Evolutionary conservation across 2,797 vertebrate genomes (phyloP), one percentile per base, ranked within the genome.

Genomic region (Tokudaia tokunoshimensis): DNA sequence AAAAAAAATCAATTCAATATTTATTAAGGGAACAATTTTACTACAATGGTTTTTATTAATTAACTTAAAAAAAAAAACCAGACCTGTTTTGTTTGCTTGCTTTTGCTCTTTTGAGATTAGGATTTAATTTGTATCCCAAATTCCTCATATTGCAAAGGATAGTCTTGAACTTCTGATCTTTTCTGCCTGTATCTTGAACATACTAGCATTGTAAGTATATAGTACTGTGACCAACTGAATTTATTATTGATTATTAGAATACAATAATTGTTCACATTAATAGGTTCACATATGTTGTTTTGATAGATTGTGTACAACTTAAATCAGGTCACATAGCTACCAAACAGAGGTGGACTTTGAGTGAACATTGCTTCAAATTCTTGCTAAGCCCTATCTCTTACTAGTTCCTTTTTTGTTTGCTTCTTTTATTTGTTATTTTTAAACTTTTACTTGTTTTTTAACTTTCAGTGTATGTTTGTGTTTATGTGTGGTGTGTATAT

Each of bases 321-420:
- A 31, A 79, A 44, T 86, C 83, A n/a, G 47, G 13, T 29, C 3
- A 0, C 4, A 14, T 13, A 24, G 0, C 0, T 8, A 9, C 2
- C 0, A 0, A 50, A 50, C 13, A 3, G 22, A 0, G 9, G 19
- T 34, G 63, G 65, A 93, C 50, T 2, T 95, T 95, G 87, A 95
- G 93, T 83, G 15, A 6, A 13, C 0, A 14, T 0, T 0, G 34
- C 37, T 79, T 52, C 0, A 0, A 0, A 34, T 57, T 79, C n/a
- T 1, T n/a, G 1, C 0, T 1, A 0, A 37, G 75, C 37, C 19
- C 17, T 11, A 10, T 12, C 13, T 67, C 34, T 95, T 96, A 55
- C 10, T n/a, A 8, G 37, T 20, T 44, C 17, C 79, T 79, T 59
- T 31, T 70, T 80, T 74, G n/a, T n/a, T 52, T 67, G 10, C 7